Evolutionary conservation across 2,888 invertebrate species (phyloP), one percentile per base, ranked within the genome.

Genomic region (Griposia aprilina): DNA sequence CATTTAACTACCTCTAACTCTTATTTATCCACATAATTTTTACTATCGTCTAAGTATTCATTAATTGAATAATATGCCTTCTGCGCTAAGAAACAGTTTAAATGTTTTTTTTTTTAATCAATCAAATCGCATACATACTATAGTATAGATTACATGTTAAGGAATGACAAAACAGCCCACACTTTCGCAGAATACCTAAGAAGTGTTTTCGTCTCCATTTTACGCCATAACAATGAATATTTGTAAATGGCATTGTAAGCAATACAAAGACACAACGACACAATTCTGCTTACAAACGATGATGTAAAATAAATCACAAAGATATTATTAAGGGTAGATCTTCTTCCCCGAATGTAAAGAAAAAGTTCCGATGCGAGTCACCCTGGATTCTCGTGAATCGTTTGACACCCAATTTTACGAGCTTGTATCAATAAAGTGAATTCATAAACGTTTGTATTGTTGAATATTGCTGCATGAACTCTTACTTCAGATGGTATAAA

Each of bases 381-480:
- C 92, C 88, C 87, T 85, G 91, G 90, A 92, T 93, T 91, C 91
- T 83, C 88, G 62, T 88, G 89, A 90, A 87, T 90, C 93, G 93
- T 94, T 94, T 93, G 91, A 93, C 92, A 92, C 92, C 90, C 92
- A 89, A 90, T 93, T 95, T 94, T 94, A 95, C 92, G 93, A 91
- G 90, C 87, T 90, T 88, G 90, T 92, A 94, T 93, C 94, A 93
- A 95, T 94, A 93, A 93, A 94, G 92, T 82, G 91, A 91, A 94
- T 93, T 93, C 92, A 91, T 91, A 90, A 89, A 86, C 85, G 76
- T 88, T 87, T 89, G 90, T 91, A 89, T 90, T 90, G 91, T 89
- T 88, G 84, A 86, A 90, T 90, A 88, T 86, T 75, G 82, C 55
- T 82, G 69, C 60, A 69, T 52, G 73, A 81, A 81, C 45, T 76